Evolutionary conservation across 2,113 vertebrate species (phyloP).

Genomic region (Upupa epops): DNA sequence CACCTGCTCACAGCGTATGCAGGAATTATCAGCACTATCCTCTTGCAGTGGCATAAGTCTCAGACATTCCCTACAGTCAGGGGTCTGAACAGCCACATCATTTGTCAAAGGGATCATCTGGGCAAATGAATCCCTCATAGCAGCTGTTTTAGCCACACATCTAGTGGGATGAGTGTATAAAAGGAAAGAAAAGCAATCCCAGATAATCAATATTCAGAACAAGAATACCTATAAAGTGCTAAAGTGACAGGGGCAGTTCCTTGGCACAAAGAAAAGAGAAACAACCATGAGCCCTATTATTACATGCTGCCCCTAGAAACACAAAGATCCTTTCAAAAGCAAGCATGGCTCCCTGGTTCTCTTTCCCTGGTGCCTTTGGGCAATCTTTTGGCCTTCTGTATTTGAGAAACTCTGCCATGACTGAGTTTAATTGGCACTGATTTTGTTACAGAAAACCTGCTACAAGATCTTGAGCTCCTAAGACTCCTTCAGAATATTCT

Average conservation of each 20-base stretch:
- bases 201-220: not conserved
- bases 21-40: too few relatives aligned
- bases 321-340: not conserved
- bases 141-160: not conserved
- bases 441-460: not conserved
- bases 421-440: not conserved
- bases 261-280: not conserved
- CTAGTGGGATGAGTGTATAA: not conserved
- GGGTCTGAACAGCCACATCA: too few relatives aligned
- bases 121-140: too few relatives aligned
- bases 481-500: not conserved
- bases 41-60: too few relatives aligned
- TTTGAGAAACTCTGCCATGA: not conserved
- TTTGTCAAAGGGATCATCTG: too few relatives aligned
- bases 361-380: not conserved
- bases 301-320: not conserved
- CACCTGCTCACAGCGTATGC: too few relatives aligned
- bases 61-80: too few relatives aligned
- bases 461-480: not conserved
- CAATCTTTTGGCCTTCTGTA: accelerated
- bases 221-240: not conserved
- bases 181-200: not conserved
- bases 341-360: not conserved
- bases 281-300: not conserved
- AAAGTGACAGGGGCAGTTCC: not conserved